A percentile compares a stretch with the other conserved stretches of the same genome.
Evolutionary conservation across 2,113 vertebrate genomes (phyloP).

Genomic region (Planiliza haematocheilus): DNA sequence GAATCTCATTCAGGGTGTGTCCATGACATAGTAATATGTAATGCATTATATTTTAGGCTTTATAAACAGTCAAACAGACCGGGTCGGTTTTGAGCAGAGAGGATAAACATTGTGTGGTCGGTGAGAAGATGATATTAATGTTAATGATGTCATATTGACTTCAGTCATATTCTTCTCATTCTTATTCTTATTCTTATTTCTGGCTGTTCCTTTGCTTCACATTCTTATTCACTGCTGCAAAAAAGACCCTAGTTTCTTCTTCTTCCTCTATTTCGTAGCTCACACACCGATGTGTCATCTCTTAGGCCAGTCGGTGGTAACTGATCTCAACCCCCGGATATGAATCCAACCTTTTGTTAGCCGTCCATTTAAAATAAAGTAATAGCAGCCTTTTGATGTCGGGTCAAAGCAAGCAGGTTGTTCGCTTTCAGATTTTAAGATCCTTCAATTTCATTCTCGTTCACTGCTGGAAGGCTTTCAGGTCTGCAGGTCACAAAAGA

Average conservation of each 20-base stretch:
- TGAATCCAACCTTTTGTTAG: conserved; percentile 33
- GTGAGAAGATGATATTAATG: no score
- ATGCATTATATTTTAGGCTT: no score
- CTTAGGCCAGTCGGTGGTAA: not conserved
- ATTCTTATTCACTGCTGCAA: not conserved
- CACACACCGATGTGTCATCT: conserved; percentile 16
- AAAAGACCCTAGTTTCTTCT: conserved; percentile 5
- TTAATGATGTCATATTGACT: no score
- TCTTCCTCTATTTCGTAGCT: no score
- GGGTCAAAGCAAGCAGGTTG: conserved; percentile 46
- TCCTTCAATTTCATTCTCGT: conserved; percentile 62
- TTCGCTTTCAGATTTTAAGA: conserved; percentile 20
- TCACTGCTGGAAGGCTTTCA: conserved; percentile 52
- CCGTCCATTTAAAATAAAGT: conserved; percentile 16
- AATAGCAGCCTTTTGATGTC: conserved; percentile 41
- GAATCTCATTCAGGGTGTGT: no score
- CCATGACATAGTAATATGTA: no score
- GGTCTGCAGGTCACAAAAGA: conserved; percentile 53
- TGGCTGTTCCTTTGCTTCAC: not conserved
- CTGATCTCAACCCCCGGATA: conserved; percentile 20
- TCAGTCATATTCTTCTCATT: no score
- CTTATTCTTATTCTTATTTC: not conserved
- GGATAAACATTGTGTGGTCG: no score
- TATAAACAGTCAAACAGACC: no score
- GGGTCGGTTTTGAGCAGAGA: no score